phyloP scores from a whole-genome alignment of 2,888 invertebrate species.

The Sabatieria punctata region DNA sequence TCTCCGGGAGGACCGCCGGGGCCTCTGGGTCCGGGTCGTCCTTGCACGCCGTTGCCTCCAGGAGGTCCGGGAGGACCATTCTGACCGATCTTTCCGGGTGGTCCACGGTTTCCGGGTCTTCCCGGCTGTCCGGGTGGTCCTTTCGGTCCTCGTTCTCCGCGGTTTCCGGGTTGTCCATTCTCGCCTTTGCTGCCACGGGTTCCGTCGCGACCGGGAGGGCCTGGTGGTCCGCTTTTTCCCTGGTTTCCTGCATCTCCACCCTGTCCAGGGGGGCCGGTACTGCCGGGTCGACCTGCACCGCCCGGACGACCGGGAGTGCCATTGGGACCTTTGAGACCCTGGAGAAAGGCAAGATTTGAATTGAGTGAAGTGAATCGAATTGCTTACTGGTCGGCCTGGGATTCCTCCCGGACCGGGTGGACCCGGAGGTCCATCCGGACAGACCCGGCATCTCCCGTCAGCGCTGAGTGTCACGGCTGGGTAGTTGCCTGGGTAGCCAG shows the following conservation, averaged over 20 bases:
- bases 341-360: too few species aligned
- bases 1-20: not conserved
- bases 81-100: not conserved
- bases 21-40: not conserved
- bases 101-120: not conserved
- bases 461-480: not conserved
- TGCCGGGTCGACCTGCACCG: not conserved
- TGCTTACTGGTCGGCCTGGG: not conserved
- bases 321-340: not conserved
- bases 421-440: slow-evolving; percentile 1
- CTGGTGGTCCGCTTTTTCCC: too few species aligned
- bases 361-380: too few species aligned
- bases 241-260: too few species aligned
- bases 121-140: not conserved
- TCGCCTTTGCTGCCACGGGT: not conserved
- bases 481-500: not conserved
- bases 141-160: not conserved
- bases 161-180: not conserved
- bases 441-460: not conserved
- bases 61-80: not conserved
- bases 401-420: not conserved
- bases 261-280: not conserved
- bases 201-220: not conserved
- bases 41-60: not conserved
- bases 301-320: not conserved